Conservation (phyloP, 2,888 invertebrate species). For the Pseudococcus jackbeardsleyi region DNA sequence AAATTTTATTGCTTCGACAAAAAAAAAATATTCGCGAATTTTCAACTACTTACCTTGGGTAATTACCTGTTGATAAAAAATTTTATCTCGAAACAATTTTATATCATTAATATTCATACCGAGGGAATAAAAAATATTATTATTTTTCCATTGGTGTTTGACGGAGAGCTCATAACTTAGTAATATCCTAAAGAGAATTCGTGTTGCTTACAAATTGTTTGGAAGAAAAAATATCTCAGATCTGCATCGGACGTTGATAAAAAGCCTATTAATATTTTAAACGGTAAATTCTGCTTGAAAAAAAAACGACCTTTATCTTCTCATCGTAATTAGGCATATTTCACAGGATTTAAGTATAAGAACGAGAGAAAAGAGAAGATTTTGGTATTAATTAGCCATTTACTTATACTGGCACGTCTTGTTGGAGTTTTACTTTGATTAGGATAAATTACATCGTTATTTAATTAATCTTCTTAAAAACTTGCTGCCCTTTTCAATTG, state of each 20-base stretch:
- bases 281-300: background rate
- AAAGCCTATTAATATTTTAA: constrained; percentile 24
- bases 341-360: background rate
- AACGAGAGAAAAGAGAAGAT: background rate
- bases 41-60: background rate
- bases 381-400: background rate
- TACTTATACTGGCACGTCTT: background rate
- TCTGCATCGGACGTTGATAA: constrained; percentile 22
- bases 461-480: background rate
- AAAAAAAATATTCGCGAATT: background rate
- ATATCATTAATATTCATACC: background rate
- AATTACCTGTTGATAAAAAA: background rate
- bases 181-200: background rate
- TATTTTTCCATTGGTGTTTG: background rate
- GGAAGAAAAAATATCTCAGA: background rate
- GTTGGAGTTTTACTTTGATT: background rate
- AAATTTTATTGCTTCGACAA: background rate
- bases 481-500: background rate
- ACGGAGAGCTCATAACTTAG: background rate
- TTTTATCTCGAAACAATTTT: background rate
- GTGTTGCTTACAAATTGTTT: background rate
- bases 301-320: background rate
- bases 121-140: background rate
- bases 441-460: background rate
- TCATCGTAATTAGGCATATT: background rate